Evolutionary conservation across 2,888 invertebrate species (phyloP).

Genomic region (Limnephilus rhombicus): DNA sequence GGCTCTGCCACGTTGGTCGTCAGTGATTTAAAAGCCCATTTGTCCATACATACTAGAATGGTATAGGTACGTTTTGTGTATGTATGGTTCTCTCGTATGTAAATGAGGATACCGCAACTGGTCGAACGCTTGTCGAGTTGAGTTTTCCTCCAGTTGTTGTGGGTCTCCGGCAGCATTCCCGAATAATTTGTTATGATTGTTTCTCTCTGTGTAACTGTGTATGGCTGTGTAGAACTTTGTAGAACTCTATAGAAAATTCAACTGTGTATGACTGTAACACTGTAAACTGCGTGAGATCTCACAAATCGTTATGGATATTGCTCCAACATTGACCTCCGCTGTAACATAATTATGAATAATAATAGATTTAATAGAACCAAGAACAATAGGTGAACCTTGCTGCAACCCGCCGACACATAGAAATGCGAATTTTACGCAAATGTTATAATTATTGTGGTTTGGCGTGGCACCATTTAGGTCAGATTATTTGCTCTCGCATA

Average conservation of each 20-base stretch:
- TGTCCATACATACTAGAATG: not conserved
- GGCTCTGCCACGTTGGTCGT: not conserved
- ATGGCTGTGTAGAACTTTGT: not conserved
- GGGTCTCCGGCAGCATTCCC: not conserved
- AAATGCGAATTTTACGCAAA: conserved; percentile 31
- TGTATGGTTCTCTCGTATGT: not conserved
- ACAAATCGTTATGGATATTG: not conserved
- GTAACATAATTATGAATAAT: not conserved
- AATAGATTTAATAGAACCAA: not conserved
- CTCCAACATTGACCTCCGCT: not conserved
- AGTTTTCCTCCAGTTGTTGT: not conserved
- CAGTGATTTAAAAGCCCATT: not conserved
- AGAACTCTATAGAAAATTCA: no score
- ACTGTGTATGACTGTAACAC: no score
- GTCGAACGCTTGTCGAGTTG: conserved; percentile 1
- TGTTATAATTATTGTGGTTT: not conserved
- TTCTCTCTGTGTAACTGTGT: not conserved
- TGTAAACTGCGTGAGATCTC: not conserved
- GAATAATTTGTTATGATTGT: conserved; percentile 1
- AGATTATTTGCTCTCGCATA: not conserved
- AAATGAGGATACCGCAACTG: not conserved
- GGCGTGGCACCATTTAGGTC: not conserved
- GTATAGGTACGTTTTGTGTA: not conserved
- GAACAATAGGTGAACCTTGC: not conserved
- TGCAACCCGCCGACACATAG: not conserved